These are phyloP conservation scores for Echiichthys vipera DNA, from an alignment of 2,797 vertebrate species.

Conservation along the genomic window DNA sequence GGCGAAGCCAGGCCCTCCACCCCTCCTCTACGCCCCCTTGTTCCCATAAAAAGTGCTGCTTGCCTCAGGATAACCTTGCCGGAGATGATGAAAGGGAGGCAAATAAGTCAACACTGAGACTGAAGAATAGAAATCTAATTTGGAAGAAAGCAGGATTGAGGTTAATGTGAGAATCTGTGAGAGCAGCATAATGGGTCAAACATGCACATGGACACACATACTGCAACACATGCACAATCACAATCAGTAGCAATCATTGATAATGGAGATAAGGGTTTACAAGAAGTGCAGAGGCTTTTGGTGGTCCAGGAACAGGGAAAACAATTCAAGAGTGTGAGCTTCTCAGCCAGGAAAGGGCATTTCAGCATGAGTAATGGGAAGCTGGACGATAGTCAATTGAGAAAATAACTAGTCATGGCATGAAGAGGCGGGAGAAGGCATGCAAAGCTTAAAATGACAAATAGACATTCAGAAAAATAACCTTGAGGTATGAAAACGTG, in stretches of 20 bases:
- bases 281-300: constrained; percentile 16
- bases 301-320: constrained; percentile 28
- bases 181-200: constrained; percentile 42
- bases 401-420: constrained; percentile 70
- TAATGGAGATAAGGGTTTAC: constrained; percentile 29
- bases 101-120: constrained; percentile 75
- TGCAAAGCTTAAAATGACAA: constrained; percentile 64
- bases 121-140: constrained; percentile 74
- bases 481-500: constrained; percentile 64
- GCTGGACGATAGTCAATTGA: constrained; percentile 64
- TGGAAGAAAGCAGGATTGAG: constrained; percentile 65
- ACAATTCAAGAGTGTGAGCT: constrained; percentile 40
- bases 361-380: constrained; percentile 63
- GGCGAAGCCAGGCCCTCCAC: constrained; percentile 53
- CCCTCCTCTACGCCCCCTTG: constrained; percentile 49
- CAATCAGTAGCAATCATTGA: constrained; percentile 14
- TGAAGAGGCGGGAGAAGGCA: constrained; percentile 53
- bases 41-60: constrained; percentile 75
- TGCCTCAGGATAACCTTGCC: constrained; percentile 83
- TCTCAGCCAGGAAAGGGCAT: constrained; percentile 53
- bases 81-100: constrained; percentile 82
- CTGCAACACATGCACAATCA: background rate
- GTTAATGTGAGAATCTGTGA: constrained; percentile 64
- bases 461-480: constrained; percentile 67
- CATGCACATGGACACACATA: background rate